Evolutionary conservation across 2,888 invertebrate genomes (phyloP), one percentile per base, ranked within the genome.

Genomic region (Ypsolopha scabrella): DNA sequence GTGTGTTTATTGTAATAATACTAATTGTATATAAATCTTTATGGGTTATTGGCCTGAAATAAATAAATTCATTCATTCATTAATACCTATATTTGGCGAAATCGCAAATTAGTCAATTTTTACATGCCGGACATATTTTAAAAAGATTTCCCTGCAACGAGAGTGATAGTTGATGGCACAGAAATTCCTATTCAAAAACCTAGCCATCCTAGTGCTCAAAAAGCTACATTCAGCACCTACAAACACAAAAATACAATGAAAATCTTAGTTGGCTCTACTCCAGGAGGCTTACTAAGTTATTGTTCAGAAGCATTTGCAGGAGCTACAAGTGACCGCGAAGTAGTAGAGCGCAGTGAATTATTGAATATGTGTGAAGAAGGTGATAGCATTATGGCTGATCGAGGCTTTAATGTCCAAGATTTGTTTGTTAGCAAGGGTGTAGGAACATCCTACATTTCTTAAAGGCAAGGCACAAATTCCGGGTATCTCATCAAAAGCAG

Each of bases 341-440:
- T 43, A 1, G 43, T 43, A 7, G 51, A 51, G 11, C 24, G 46
- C 0, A 51, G 45, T 34, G 10, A 11, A 1, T 13, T 46, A 9
- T 10, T 33, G 4, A 24, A 45, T 9, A 11, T 13, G 1, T 50
- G 52, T 44, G 50, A 53, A 33, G 34, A 39, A 43, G 51, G 48
- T n/a, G 53, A 53, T 11, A 48, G 48, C 35, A 51, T 51, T 35
- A 50, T 53, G 51, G 53, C 53, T 13, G 51, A 53, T 9, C n/a
- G 51, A 43, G 53, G 51, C 9, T 53, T 53, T 39, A 53, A 51
- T 51, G 51, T 50, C 1, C 53, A 51, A 48, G 53, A 53, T 43
- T 38, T 53, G 13, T 53, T 51, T 48, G 48, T 37, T 36, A 35
- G 37, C 14, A 52, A 52, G 35, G 50, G 43, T 36, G 35, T 50